phyloP scores from a whole-genome alignment of 2,113 vertebrate genomes.

The Rhinichthys klamathensis region DNA sequence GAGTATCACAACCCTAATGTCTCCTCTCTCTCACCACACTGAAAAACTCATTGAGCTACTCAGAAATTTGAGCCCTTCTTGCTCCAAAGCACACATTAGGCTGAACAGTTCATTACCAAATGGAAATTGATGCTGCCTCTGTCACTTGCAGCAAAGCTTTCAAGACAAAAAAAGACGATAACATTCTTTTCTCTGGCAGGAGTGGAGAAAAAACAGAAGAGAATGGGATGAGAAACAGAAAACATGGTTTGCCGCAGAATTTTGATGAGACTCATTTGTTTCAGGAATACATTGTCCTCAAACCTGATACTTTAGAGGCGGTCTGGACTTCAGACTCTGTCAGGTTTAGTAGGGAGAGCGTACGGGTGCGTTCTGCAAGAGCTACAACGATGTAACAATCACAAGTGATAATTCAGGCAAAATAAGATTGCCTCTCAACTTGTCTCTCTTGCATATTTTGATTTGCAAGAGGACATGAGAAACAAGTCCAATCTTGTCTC shows the following conservation, averaged over 20 bases:
- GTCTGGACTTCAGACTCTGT: neutral
- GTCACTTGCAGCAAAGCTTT: slow-evolving; percentile 41
- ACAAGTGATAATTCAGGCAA: slow-evolving; percentile 28
- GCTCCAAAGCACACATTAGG: slow-evolving; percentile 51
- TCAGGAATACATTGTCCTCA: slow-evolving; percentile 35
- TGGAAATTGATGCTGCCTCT: slow-evolving; percentile 50
- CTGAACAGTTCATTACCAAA: slow-evolving; percentile 55
- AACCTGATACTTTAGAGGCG: slow-evolving; percentile 29
- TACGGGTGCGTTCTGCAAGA: neutral
- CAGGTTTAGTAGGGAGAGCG: neutral
- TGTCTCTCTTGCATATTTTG: slow-evolving; percentile 48
- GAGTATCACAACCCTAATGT: slow-evolving; percentile 27
- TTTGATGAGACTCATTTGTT: slow-evolving; percentile 36
- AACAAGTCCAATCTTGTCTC: slow-evolving; percentile 47
- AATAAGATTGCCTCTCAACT: slow-evolving; percentile 37
- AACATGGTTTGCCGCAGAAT: slow-evolving; percentile 14
- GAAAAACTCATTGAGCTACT: slow-evolving; percentile 26
- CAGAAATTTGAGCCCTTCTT: slow-evolving; percentile 27
- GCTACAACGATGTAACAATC: slow-evolving; percentile 31
- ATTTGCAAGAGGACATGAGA: slow-evolving; percentile 45
- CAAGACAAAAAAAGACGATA: slow-evolving; percentile 33
- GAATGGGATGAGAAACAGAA: slow-evolving; percentile 26
- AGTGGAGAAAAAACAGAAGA: neutral
- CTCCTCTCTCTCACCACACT: slow-evolving; percentile 34
- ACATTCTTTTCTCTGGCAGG: slow-evolving; percentile 24